Conservation (phyloP, 1,140 invertebrate genomes). For the Drosophila parabipectinata region DNA sequence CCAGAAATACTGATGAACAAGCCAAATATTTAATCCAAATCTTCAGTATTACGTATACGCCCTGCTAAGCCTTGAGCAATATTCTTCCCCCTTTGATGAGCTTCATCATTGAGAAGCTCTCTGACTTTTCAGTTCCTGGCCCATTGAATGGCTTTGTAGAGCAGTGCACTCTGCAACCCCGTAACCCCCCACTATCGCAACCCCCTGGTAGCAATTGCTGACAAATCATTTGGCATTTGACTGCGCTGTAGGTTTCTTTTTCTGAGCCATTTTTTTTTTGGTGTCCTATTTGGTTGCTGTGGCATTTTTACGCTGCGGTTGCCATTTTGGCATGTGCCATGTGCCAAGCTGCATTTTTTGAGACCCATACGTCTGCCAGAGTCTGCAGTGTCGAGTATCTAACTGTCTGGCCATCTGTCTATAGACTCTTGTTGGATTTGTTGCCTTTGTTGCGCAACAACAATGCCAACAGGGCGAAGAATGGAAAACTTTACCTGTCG, state of each 20-base stretch:
- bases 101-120: slow-evolving; percentile 17
- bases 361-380: slow-evolving; percentile 62
- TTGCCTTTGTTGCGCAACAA: slow-evolving; percentile 57
- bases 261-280: slow-evolving; percentile 13
- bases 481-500: slow-evolving; percentile 67
- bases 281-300: slow-evolving; percentile 27
- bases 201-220: slow-evolving; percentile 63
- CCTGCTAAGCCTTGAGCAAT: neutral
- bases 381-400: slow-evolving; percentile 8
- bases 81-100: slow-evolving; percentile 29
- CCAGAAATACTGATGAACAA: too few species aligned
- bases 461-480: slow-evolving; percentile 23
- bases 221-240: slow-evolving; percentile 80
- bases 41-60: neutral
- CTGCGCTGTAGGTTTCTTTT: slow-evolving; percentile 36
- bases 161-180: slow-evolving; percentile 25
- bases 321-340: slow-evolving; percentile 76
- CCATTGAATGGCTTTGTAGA: slow-evolving; percentile 4
- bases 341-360: slow-evolving; percentile 68
- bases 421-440: slow-evolving; percentile 47
- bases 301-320: slow-evolving; percentile 72
- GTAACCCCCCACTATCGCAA: slow-evolving; percentile 1
- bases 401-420: slow-evolving; percentile 47
- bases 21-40: neutral
- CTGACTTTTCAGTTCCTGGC: slow-evolving; percentile 3